phyloP scores from a whole-genome alignment of 2,888 invertebrate genomes.

The Drosophila fungiperda region DNA sequence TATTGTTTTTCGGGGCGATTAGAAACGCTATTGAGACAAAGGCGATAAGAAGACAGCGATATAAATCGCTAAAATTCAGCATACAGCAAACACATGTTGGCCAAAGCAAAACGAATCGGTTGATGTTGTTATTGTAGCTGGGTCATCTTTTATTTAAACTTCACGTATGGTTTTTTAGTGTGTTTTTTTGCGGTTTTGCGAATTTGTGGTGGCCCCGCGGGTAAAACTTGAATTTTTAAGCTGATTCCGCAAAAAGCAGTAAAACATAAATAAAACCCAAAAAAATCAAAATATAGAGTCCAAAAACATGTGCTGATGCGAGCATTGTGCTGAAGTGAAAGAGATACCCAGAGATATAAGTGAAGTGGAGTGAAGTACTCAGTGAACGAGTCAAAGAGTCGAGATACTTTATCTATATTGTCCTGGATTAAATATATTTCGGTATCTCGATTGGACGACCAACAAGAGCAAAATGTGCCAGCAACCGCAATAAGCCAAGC shows the following conservation, averaged over 20 bases:
- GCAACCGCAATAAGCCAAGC: background rate
- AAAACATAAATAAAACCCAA: conserved; percentile 30
- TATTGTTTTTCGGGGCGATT: conserved; percentile 37
- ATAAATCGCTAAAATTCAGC: conserved; percentile 55
- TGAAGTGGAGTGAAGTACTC: conserved; percentile 37
- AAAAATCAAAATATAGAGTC: conserved; percentile 12
- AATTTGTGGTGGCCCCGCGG: conserved; percentile 49
- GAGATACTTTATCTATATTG: conserved; percentile 83
- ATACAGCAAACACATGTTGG: conserved; percentile 27
- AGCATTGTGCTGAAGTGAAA: conserved; percentile 42
- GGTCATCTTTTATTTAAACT: conserved; percentile 54
- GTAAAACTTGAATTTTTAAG: conserved; percentile 80
- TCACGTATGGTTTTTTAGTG: conserved; percentile 54
- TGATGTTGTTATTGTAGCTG: conserved; percentile 30
- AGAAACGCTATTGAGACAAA: conserved; percentile 48
- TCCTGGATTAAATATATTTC: conserved; percentile 83
- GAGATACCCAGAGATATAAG: conserved; percentile 33
- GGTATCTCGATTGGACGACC: conserved; percentile 67
- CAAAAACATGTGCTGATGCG: conserved; percentile 52
- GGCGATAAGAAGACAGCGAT: conserved; percentile 55
- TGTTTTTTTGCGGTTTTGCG: conserved; percentile 47
- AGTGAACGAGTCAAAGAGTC: conserved; percentile 51
- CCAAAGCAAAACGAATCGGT: conserved; percentile 15
- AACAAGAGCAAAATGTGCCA: conserved; percentile 5
- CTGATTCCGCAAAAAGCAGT: conserved; percentile 72